Conservation (phyloP, 1,140 invertebrate species). For the Bombus superbus region DNA sequence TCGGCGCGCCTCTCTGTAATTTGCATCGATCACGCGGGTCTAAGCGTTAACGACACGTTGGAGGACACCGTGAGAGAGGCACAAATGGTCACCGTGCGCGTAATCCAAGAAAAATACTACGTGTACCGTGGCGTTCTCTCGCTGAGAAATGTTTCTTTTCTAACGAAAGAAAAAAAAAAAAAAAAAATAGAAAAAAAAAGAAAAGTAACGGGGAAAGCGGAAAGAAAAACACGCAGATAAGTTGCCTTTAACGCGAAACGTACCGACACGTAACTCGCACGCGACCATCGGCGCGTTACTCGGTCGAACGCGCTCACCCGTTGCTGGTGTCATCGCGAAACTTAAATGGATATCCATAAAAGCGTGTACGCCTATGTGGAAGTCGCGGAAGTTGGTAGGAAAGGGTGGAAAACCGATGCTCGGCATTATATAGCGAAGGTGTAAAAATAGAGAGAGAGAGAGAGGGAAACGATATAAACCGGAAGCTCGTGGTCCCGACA, state of each 20-base stretch:
- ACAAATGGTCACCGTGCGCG: slow-evolving; percentile 15
- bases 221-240: background rate
- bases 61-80: slow-evolving; percentile 30
- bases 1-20: slow-evolving; percentile 24
- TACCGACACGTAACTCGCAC: background rate
- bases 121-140: background rate
- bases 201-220: background rate
- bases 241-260: background rate
- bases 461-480: slow-evolving; percentile 54
- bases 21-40: slow-evolving; percentile 40
- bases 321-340: slow-evolving; percentile 31
- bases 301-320: slow-evolving; percentile 8
- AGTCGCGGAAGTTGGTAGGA: slow-evolving; percentile 55
- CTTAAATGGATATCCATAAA: slow-evolving; percentile 64
- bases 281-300: background rate
- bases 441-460: slow-evolving; percentile 63
- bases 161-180: background rate
- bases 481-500: slow-evolving; percentile 15
- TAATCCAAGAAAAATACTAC: background rate
- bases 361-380: slow-evolving; percentile 57
- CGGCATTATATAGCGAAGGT: slow-evolving; percentile 21
- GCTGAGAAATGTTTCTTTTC: background rate
- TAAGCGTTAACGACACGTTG: slow-evolving; percentile 44
- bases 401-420: slow-evolving; percentile 41
- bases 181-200: background rate